phyloP scores from a whole-genome alignment of 2,888 invertebrate species.

The Sylvicola cinctus region DNA sequence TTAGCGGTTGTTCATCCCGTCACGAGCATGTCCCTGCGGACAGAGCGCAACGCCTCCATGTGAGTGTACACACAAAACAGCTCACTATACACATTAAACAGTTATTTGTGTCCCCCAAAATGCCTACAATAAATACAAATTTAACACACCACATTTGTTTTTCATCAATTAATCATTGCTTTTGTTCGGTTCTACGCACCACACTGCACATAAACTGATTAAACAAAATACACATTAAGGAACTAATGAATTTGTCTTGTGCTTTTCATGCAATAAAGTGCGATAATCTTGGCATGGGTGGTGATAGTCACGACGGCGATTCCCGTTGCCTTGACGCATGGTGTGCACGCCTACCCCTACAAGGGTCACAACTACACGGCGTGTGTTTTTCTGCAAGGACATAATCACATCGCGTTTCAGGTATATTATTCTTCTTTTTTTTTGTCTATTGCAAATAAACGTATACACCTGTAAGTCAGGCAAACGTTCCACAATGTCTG shows the following conservation, averaged over 20 bases:
- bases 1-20: conserved; percentile 88
- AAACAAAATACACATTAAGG: background rate
- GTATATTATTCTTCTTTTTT: conserved; percentile 10
- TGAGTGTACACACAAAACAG: conserved; percentile 15
- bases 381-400: conserved; percentile 43
- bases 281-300: conserved; percentile 62
- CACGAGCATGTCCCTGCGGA: conserved; percentile 65
- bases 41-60: conserved; percentile 55
- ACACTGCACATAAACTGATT: background rate
- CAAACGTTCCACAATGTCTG: no score
- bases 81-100: no score
- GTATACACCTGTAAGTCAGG: no score
- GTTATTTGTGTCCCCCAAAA: no score
- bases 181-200: no score
- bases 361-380: conserved; percentile 41
- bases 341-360: conserved; percentile 45
- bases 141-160: no score
- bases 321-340: conserved; percentile 57
- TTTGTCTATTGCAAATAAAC: background rate
- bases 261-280: conserved; percentile 24
- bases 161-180: no score
- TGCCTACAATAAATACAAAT: no score
- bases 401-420: conserved; percentile 27
- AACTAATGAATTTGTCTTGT: conserved; percentile 1
- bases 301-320: conserved; percentile 58